These are phyloP conservation scores for Nannoperca australis DNA, from an alignment of 2,797 vertebrate species.

Conservation along the genomic window DNA sequence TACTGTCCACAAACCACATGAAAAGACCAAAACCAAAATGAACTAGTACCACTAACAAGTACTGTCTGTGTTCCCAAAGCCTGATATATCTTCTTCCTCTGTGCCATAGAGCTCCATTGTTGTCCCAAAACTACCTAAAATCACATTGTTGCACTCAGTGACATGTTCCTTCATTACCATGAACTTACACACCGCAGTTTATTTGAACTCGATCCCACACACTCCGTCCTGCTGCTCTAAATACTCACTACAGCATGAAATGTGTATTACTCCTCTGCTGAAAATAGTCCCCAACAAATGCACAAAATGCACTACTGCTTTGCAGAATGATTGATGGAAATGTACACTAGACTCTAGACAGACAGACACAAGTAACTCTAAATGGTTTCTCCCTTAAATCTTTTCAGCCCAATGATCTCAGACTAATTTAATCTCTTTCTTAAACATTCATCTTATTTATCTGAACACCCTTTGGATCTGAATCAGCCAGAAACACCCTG, in stretches of 20 bases:
- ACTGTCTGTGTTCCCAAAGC: neutral
- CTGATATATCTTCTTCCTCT: neutral
- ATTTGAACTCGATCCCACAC: neutral
- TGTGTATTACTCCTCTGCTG: neutral
- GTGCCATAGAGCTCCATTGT: neutral
- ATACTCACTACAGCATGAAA: neutral
- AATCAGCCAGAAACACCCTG: slow-evolving; percentile 17
- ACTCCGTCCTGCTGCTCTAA: neutral
- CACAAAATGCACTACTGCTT: neutral
- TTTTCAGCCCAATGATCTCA: slow-evolving; percentile 3
- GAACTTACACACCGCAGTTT: neutral
- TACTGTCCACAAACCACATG: neutral
- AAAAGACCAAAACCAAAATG: too few species aligned
- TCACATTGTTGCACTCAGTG: neutral
- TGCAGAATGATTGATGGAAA: neutral
- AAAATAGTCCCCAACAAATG: neutral
- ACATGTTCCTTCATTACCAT: neutral
- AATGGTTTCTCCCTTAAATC: neutral
- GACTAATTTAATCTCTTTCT: neutral
- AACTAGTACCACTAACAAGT: too few species aligned
- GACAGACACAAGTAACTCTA: neutral
- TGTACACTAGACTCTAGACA: neutral
- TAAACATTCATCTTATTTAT: slow-evolving; percentile 41
- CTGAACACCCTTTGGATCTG: slow-evolving; percentile 18
- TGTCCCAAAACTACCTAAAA: neutral